Conservation (phyloP, 30 jellyfish, hydroid and myxozoan species). For the Cassiopea andromeda region DNA sequence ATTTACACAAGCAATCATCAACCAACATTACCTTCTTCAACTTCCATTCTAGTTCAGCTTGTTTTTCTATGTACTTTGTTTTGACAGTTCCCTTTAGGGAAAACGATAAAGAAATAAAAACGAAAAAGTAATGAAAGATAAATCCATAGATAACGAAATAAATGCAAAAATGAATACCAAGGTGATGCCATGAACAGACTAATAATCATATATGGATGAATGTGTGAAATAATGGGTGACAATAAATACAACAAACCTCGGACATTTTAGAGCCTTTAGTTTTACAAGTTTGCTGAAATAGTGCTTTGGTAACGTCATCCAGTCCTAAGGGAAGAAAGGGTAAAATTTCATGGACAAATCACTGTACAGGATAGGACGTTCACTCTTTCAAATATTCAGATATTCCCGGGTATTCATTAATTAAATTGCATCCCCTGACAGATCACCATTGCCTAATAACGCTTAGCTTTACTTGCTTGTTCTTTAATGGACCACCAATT, state of each 20-base stretch:
- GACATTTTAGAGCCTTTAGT: constrained; percentile 46
- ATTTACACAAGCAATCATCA: neutral
- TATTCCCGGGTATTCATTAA: no score
- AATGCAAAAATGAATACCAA: no score
- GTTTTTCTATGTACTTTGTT: constrained; percentile 51
- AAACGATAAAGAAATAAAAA: neutral
- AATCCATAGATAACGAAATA: neutral
- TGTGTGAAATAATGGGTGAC: neutral
- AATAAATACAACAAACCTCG: constrained; percentile 19
- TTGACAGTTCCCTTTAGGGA: constrained; percentile 24
- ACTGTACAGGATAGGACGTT: neutral
- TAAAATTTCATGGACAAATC: neutral
- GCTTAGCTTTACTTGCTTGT: no score
- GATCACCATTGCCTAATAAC: no score
- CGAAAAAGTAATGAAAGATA: neutral
- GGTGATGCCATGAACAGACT: neutral
- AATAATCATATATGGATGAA: neutral
- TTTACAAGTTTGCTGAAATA: constrained; percentile 60
- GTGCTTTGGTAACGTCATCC: constrained; percentile 55
- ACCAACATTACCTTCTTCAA: constrained; percentile 21
- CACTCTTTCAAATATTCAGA: neutral
- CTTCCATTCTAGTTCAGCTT: constrained; percentile 66
- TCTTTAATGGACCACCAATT: no score
- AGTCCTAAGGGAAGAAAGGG: constrained; percentile 2
- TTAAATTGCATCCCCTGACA: no score